A percentile compares a stretch with the other conserved stretches of the same genome.
These are phyloP conservation scores for Hesperophylax magnus DNA, from an alignment of 1,140 invertebrate genomes.

Conservation along the genomic window DNA sequence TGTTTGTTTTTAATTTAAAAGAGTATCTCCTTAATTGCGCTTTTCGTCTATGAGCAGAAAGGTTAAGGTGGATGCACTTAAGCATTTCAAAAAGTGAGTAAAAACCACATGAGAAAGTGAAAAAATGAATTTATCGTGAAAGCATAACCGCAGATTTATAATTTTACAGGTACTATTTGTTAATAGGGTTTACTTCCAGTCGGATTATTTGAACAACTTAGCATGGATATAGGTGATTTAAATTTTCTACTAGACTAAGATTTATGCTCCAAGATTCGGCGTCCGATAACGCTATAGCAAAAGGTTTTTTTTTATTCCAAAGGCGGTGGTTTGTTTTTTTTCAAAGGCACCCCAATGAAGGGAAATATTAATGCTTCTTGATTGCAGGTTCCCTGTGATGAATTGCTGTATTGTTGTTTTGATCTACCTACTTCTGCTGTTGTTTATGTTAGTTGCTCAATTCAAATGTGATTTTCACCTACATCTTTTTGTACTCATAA, in stretches of 20 bases:
- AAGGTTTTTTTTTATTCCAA: slow-evolving; percentile 43
- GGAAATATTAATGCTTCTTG: slow-evolving; percentile 57
- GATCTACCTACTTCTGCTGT: slow-evolving; percentile 34
- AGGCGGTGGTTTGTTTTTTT: slow-evolving; percentile 28
- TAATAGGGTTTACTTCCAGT: slow-evolving; percentile 10
- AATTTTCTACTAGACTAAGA: slow-evolving; percentile 52
- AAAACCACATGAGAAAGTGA: background rate
- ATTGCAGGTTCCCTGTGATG: slow-evolving; percentile 57
- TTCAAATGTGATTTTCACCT: slow-evolving; percentile 28
- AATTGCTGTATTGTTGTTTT: slow-evolving; percentile 57
- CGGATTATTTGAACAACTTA: slow-evolving; percentile 51
- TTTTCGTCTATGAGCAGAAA: too few species aligned
- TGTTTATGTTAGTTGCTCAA: slow-evolving; percentile 44
- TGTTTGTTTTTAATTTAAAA: too few species aligned
- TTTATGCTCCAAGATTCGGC: slow-evolving; percentile 56
- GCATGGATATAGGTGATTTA: slow-evolving; percentile 51
- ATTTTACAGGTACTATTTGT: slow-evolving; percentile 14
- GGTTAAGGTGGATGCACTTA: too few species aligned
- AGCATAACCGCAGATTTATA: slow-evolving; percentile 24
- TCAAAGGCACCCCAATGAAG: slow-evolving; percentile 29
- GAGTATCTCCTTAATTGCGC: too few species aligned
- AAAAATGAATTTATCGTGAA: slow-evolving; percentile 17
- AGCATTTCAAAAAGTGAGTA: too few species aligned
- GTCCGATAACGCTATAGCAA: slow-evolving; percentile 49
- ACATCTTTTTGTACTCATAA: background rate